Evolutionary conservation across 2,113 vertebrate genomes (phyloP).

Genomic region (Oncorhynchus nerka): DNA sequence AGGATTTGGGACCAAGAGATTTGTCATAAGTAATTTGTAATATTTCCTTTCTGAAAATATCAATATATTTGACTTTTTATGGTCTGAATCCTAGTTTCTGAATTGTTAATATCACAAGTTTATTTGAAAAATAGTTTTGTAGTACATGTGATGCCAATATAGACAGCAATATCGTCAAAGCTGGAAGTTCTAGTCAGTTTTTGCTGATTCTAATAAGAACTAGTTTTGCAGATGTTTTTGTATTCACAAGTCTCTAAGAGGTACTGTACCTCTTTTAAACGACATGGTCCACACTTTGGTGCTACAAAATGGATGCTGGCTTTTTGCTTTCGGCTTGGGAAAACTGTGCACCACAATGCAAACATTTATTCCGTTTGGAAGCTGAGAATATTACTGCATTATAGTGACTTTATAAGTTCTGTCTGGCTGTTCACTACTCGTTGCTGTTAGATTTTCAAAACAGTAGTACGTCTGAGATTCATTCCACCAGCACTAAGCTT

Average conservation of each 20-base stretch:
- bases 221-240: neutral
- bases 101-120: neutral
- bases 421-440: neutral
- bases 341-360: no score
- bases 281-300: neutral
- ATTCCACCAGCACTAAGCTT: neutral
- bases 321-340: neutral
- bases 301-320: slow-evolving; percentile 1
- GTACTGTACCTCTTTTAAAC: neutral
- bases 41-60: neutral
- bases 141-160: slow-evolving; percentile 12
- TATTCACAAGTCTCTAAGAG: neutral
- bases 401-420: neutral
- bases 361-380: neutral
- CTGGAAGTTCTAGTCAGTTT: neutral
- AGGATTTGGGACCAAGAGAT: neutral
- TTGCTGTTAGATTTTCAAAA: neutral
- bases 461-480: neutral
- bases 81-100: neutral
- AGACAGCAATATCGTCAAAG: slow-evolving; percentile 4
- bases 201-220: neutral
- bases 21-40: no score
- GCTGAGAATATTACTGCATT: neutral
- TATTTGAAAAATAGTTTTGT: neutral
- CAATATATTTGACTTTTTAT: neutral